Base-by-base conservation (phyloP, 2,113 vertebrate species). In the Caretta caretta region DNA sequence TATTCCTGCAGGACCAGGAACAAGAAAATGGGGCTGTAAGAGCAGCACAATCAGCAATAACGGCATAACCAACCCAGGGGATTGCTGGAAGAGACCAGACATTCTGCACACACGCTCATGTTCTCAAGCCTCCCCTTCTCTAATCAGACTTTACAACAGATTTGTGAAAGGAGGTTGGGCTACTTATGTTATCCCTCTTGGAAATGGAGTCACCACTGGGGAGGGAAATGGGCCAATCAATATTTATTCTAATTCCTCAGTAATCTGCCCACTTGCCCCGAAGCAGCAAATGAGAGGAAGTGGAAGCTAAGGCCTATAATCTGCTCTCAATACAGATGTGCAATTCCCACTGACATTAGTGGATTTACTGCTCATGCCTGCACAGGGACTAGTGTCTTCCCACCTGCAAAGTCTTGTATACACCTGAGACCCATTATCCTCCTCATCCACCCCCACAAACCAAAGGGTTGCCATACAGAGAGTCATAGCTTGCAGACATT, bases 131-230 rank as follows among this genome's bases (percentile, higher is more conserved):
- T 89, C 86, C 75, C 78, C 82, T 72, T 25, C 88, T 27, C 94
- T 90, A 35, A 93, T 89, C 88, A 86, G 90, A 83, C 88, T 69
- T 51, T 16, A 24, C 80, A 93, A 84, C 69, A 94, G 94, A 86
- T 88, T 57, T 76, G 84, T 94, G 94, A 96, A 97, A 96, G 54
- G 56, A 96, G 95, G 93, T 35, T 95, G 96, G 87, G 93, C 69
- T 94, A 93, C 90, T 89, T 0, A 35, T 80, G 93, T 96, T 89
- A 97, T 97, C 95, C 95, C 88, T 94, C 51, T 25, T 25, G 87
- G 82, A 96, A 97, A 97, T 3, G 87, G 90, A 95, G 96, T 97
- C 96, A 94, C 56, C 5, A 1, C 76, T 42, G 80, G 65, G 46
- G 25, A 76, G 53, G 27, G 76, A 35, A 56, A 86, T 90, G 88